phyloP scores from a whole-genome alignment of 2,888 invertebrate species.

The Hypomecis atomaria region DNA sequence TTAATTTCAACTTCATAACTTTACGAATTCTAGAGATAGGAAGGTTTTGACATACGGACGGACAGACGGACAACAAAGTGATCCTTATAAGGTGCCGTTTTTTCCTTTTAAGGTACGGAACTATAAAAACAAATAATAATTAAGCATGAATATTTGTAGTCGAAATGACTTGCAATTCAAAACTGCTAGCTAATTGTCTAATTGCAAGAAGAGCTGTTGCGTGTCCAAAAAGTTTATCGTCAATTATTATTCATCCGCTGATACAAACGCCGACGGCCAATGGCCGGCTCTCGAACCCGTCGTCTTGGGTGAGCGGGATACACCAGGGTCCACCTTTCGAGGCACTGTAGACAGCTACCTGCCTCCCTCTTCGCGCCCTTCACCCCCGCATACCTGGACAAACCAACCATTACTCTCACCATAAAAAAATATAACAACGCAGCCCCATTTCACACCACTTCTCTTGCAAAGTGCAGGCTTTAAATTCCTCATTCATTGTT shows the following conservation, averaged over 20 bases:
- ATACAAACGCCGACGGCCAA: constrained; percentile 43
- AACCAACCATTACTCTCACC: constrained; percentile 45
- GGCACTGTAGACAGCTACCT: constrained; percentile 54
- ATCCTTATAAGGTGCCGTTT: too few species aligned
- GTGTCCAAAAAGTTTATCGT: constrained; percentile 47
- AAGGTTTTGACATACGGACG: too few species aligned
- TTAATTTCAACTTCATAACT: too few species aligned
- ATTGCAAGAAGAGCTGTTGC: constrained; percentile 39
- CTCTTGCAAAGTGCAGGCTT: constrained; percentile 45
- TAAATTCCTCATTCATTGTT: constrained; percentile 47
- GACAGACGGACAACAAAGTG: too few species aligned
- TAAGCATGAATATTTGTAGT: background rate
- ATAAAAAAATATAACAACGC: constrained; percentile 52
- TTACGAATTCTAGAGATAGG: too few species aligned
- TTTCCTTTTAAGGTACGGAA: too few species aligned
- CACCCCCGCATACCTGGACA: constrained; percentile 53
- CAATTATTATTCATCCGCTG: constrained; percentile 49
- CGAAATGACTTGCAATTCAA: background rate
- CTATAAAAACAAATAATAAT: too few species aligned
- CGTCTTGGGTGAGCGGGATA: constrained; percentile 56
- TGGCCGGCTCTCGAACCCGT: constrained; percentile 58
- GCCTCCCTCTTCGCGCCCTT: constrained; percentile 52
- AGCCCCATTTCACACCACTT: constrained; percentile 50
- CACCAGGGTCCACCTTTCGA: constrained; percentile 46
- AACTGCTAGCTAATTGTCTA: constrained; percentile 10